phyloP scores from a whole-genome alignment of 1,140 invertebrate species.

The Lysiphlebus fabarum region DNA sequence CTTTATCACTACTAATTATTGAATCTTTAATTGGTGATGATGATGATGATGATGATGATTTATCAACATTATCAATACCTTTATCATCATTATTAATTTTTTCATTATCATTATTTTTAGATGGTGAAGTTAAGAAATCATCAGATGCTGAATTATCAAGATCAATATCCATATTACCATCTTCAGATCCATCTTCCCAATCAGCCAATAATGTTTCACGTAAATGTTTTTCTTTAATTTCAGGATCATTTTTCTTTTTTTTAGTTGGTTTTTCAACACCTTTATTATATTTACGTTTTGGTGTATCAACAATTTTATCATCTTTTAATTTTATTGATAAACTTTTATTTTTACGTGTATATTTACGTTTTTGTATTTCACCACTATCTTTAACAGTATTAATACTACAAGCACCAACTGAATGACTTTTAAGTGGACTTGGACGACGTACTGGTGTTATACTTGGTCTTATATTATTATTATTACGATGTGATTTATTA shows the following conservation, averaged over 20 bases:
- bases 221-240: slow-evolving; percentile 35
- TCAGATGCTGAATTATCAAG: slow-evolving; percentile 23
- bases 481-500: slow-evolving; percentile 61
- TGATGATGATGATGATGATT: not conserved
- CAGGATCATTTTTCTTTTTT: slow-evolving; percentile 49
- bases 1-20: not conserved
- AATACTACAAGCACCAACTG: not conserved
- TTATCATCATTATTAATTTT: slow-evolving; percentile 34
- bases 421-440: slow-evolving; percentile 30
- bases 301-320: slow-evolving; percentile 30
- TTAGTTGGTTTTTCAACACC: slow-evolving; percentile 40
- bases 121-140: slow-evolving; percentile 10
- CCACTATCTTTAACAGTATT: slow-evolving; percentile 7
- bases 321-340: slow-evolving; percentile 22
- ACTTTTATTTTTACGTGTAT: slow-evolving; percentile 46
- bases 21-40: not conserved
- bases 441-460: slow-evolving; percentile 22
- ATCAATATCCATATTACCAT: slow-evolving; percentile 30
- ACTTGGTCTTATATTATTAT: slow-evolving; percentile 8
- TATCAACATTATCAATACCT: slow-evolving; percentile 21
- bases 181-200: slow-evolving; percentile 50
- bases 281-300: slow-evolving; percentile 43
- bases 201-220: slow-evolving; percentile 43
- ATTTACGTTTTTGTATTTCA: slow-evolving; percentile 53
- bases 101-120: slow-evolving; percentile 10